phyloP scores from a whole-genome alignment of 2,113 vertebrate genomes.

The Taurulus bubalis region DNA sequence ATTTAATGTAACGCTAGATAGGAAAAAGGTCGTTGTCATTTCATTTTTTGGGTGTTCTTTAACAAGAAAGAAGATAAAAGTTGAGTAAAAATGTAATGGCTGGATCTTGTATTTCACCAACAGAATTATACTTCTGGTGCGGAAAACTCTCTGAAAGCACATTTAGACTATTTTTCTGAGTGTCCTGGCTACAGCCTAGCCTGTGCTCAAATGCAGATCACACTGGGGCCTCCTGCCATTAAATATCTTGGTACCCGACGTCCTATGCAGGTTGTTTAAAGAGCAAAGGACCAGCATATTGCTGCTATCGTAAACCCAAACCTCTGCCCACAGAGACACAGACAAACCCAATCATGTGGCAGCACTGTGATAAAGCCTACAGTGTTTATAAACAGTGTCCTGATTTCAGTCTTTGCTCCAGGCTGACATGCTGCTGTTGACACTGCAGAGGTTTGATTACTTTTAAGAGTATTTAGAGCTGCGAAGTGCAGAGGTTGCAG shows the following conservation, averaged over 20 bases:
- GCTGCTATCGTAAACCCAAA: not conserved
- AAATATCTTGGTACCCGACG: not conserved
- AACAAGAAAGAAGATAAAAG: too few species aligned
- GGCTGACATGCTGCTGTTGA: slow-evolving; percentile 20
- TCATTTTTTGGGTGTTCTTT: too few species aligned
- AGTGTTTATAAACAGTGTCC: slow-evolving; percentile 25
- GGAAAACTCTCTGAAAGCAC: not conserved
- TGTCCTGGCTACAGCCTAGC: not conserved
- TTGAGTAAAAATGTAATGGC: not conserved
- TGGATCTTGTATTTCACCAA: not conserved
- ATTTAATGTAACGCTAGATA: not conserved
- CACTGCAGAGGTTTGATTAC: not conserved
- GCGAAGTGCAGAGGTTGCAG: not conserved
- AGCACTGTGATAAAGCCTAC: slow-evolving; percentile 17
- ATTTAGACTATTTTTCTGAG: not conserved
- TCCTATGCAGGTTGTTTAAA: not conserved
- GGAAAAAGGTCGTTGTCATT: not conserved
- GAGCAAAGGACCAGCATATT: not conserved
- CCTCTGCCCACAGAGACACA: not conserved
- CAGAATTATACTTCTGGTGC: not conserved
- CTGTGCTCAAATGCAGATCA: not conserved
- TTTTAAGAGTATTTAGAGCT: not conserved
- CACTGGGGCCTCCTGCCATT: not conserved
- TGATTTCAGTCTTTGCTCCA: not conserved
- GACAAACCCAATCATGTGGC: slow-evolving; percentile 11